Percentiles rank a stretch among this genome's conserved stretches.
phyloP scores from a whole-genome alignment of 2,797 vertebrate genomes.

The Cheirogaleus major region DNA sequence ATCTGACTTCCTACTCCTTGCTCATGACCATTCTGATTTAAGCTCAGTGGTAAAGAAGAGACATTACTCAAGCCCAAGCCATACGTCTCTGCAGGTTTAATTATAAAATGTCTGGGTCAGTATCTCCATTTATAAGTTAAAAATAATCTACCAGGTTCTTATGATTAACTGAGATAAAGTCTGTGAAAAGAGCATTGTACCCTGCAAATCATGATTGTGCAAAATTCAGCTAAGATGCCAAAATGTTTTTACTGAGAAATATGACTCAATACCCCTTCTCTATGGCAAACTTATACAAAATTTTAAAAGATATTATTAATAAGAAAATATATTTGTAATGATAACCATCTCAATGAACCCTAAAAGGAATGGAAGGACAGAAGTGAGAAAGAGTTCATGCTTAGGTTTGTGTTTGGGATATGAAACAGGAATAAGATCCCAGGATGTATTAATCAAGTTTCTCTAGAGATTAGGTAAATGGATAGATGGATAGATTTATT shows the following conservation, averaged over 20 bases:
- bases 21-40: not conserved
- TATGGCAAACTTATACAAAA: not conserved
- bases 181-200: not conserved
- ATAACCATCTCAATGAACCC: not conserved
- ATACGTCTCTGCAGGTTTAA: not conserved
- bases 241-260: not conserved
- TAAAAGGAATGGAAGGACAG: not conserved
- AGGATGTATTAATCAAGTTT: not conserved
- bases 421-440: not conserved
- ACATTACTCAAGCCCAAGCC: not conserved
- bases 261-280: not conserved
- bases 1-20: not conserved
- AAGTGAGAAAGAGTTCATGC: not conserved
- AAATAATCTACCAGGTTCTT: not conserved
- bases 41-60: not conserved
- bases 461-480: not conserved
- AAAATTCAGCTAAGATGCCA: not conserved
- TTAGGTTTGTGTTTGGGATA: not conserved
- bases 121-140: not conserved
- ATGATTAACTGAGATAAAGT: not conserved
- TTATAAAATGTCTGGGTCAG: not conserved
- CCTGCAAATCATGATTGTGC: not conserved
- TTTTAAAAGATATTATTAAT: not conserved
- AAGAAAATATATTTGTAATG: not conserved
- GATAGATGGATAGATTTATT: not conserved